Evolutionary conservation across 92 coral and sea anemone species (phyloP), one percentile per base, ranked within the genome.

Genomic region (Palythoa heliodiscus): DNA sequence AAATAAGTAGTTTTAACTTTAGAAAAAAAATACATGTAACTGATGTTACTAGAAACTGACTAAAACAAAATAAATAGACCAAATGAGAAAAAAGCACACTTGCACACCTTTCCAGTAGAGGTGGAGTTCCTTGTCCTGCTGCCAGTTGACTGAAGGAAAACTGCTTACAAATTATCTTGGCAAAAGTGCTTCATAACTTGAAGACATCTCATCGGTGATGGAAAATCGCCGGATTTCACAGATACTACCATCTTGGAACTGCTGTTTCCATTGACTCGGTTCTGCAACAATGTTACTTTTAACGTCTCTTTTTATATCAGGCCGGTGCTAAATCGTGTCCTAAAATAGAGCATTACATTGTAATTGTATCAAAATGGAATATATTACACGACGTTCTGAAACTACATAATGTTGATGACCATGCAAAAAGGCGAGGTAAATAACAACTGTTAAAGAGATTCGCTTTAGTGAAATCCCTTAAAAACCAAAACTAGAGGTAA

Each of bases 161-260:
- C 89, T 83, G 75, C 47, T 61, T 40, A 76, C 70, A 64, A 92
- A n/a, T n/a, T n/a, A 29, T 90, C 82, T 90, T 92, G 50, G 88
- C 88, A 24, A 82, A 15, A 92, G 76, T 67, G 71, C 82, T 35
- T 74, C 89, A 78, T 82, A 84, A 91, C 77, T 85, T 23, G 87
- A 84, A 13, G 89, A 78, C 53, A 86, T 87, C 69, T 86, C 91
- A 20, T 82, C 60, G 61, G 85, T 92, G 38, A 87, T 37, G 84
- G 88, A 55, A 80, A 92, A 92, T 24, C 95, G 93, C 50, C 95
- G 91, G 81, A 89, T 82, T 87, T 87, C 76, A 87, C 90, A 20
- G 87, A 57, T 40, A 87, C 86, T 38, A 76, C 76, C 90, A 88
- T 88, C 75, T 75, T 75, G 35, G 38, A 8, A 11, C 19, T 57